Conservation (phyloP, 2,888 invertebrate genomes). For the Micropterix aruncella region DNA sequence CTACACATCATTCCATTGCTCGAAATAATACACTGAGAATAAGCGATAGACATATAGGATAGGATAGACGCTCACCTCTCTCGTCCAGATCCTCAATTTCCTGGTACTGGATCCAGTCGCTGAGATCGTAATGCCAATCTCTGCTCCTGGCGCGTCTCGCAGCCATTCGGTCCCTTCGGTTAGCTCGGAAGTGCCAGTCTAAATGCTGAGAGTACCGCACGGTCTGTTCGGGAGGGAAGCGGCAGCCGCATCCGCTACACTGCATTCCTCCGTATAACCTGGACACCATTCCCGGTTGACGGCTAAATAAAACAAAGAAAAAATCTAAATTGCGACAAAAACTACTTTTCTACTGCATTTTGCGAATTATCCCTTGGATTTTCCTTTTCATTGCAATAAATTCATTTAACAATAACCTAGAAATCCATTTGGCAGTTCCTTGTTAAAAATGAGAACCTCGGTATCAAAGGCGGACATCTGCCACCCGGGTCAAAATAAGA, state of each 20-base stretch:
- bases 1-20: too few relatives aligned
- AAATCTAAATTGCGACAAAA: too few relatives aligned
- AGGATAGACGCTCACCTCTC: too few relatives aligned
- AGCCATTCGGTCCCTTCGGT: slow-evolving; percentile 75
- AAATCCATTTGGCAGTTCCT: slow-evolving; percentile 1
- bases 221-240: slow-evolving; percentile 83
- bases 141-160: slow-evolving; percentile 71
- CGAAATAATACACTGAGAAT: too few relatives aligned
- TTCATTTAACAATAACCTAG: too few relatives aligned
- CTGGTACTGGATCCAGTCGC: slow-evolving; percentile 90
- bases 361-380: too few relatives aligned
- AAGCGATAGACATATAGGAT: too few relatives aligned
- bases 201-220: slow-evolving; percentile 88
- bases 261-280: slow-evolving; percentile 81
- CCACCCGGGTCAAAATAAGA: too few relatives aligned
- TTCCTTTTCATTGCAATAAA: slow-evolving; percentile 2
- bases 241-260: slow-evolving; percentile 90
- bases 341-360: too few relatives aligned
- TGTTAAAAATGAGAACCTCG: too few relatives aligned
- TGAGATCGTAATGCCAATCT: slow-evolving; percentile 79
- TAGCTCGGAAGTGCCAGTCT: slow-evolving; percentile 97
- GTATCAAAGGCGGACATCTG: too few relatives aligned
- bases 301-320: slow-evolving; percentile 29
- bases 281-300: slow-evolving; percentile 56
- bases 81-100: slow-evolving; percentile 88